Evolutionary conservation across 1,140 invertebrate species (phyloP).

Genomic region (Lucilia sericata): DNA sequence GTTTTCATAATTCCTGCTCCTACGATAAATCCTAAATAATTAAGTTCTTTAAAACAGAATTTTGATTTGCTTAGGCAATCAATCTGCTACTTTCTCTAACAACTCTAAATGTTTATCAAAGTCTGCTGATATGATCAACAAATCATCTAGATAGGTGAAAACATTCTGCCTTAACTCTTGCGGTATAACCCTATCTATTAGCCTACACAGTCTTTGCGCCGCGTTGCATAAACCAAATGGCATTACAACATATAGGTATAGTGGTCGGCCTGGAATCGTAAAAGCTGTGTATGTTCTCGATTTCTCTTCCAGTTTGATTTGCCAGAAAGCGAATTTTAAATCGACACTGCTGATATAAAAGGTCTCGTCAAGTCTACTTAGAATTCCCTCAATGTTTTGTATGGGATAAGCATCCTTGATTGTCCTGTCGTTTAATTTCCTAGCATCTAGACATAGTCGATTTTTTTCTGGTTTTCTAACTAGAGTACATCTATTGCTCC

Average conservation of each 20-base stretch:
- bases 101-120: slow-evolving; percentile 54
- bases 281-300: slow-evolving; percentile 70
- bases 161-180: slow-evolving; percentile 31
- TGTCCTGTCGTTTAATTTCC: slow-evolving; percentile 13
- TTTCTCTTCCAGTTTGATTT: too few species aligned
- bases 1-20: slow-evolving; percentile 54
- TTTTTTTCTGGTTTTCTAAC: slow-evolving; percentile 46
- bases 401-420: slow-evolving; percentile 26
- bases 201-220: slow-evolving; percentile 31
- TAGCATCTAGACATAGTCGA: slow-evolving; percentile 60
- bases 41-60: background rate
- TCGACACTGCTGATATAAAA: too few species aligned
- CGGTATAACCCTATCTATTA: slow-evolving; percentile 40
- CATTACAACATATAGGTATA: slow-evolving; percentile 53
- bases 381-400: too few species aligned
- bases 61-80: slow-evolving; percentile 12
- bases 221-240: slow-evolving; percentile 44
- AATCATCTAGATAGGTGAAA: slow-evolving; percentile 49
- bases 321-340: too few species aligned
- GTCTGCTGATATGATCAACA: slow-evolving; percentile 54
- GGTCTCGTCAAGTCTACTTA: too few species aligned
- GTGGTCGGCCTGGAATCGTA: slow-evolving; percentile 63
- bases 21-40: background rate
- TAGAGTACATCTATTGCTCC: background rate
- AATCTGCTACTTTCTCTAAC: background rate